Evolutionary conservation across 2,888 invertebrate genomes (phyloP).

Genomic region (Alloscopus bannaensis): DNA sequence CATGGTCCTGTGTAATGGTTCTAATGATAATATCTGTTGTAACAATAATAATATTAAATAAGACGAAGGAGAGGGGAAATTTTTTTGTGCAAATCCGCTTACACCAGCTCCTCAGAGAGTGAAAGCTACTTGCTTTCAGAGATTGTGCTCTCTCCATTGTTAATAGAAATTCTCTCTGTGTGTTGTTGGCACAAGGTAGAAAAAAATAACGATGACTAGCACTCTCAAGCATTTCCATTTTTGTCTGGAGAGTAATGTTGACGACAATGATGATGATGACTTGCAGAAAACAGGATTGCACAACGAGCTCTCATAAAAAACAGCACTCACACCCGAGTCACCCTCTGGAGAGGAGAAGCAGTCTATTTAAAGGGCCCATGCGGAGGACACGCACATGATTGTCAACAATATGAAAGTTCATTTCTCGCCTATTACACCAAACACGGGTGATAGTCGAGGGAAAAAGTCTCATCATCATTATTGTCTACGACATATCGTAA

Average conservation of each 20-base stretch:
- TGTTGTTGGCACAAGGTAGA: not conserved
- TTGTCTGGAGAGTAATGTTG: slow-evolving; percentile 9
- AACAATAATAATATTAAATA: slow-evolving; percentile 37
- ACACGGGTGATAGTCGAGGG: not conserved
- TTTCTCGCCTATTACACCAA: too few species aligned
- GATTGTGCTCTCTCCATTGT: not conserved
- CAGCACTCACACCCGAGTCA: too few species aligned
- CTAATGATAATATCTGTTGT: slow-evolving; percentile 26
- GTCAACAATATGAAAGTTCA: too few species aligned
- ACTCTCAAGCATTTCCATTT: not conserved
- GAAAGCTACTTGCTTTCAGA: not conserved
- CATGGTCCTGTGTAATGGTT: not conserved
- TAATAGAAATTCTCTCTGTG: too few species aligned
- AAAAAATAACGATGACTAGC: not conserved
- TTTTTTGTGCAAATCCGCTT: too few species aligned
- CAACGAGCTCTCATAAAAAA: too few species aligned
- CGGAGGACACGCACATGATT: too few species aligned
- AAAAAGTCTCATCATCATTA: slow-evolving; percentile 1
- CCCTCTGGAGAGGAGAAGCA: too few species aligned
- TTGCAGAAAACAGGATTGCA: not conserved
- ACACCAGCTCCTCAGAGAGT: too few species aligned
- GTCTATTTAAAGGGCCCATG: too few species aligned
- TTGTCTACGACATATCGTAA: slow-evolving; percentile 3
- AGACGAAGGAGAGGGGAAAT: not conserved
- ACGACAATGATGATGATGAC: not conserved